Evolutionary conservation across 2,888 invertebrate genomes (phyloP), one percentile per base, ranked within the genome.

Genomic region (Aphodius granarius): DNA sequence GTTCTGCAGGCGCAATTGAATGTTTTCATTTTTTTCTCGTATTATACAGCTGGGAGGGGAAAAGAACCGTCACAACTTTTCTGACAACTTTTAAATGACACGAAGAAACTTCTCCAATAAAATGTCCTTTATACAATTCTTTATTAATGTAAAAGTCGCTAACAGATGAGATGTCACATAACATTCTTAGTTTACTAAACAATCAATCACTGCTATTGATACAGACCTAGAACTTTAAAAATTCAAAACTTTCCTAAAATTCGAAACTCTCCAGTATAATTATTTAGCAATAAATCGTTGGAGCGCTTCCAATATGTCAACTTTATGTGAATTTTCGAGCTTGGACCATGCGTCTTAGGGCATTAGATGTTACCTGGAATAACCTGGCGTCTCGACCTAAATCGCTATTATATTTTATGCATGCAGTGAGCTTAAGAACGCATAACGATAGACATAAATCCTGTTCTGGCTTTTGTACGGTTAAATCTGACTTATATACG

Each of bases 61-160:
- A 43, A 43, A 43, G 43, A 43, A 43, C 43, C 43, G 43, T 43
- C 43, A 6, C 6, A 23, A 43, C 43, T 43, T 43, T n/a, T n/a
- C 43, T 43, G 43, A 43, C 43, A 43, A 68, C 68, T 68, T 21
- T 68, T 19, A 68, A 68, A 68, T 19, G 20, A 68, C 68, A 13
- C 4, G 5, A 68, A n/a, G 16, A 68, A 68, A 21, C 68, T 68
- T 19, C n/a, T n/a, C n/a, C n/a, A n/a, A n/a, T n/a, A n/a, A n/a
- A n/a, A n/a, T n/a, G n/a, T n/a, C n/a, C n/a, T n/a, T n/a, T n/a
- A n/a, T n/a, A n/a, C n/a, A n/a, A n/a, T n/a, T n/a, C n/a, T n/a
- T n/a, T n/a, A n/a, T n/a, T n/a, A n/a, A n/a, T n/a, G n/a, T n/a
- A n/a, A n/a, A n/a, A n/a, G n/a, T n/a, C n/a, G n/a, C n/a, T n/a